Evolutionary conservation across 2,797 vertebrate species (phyloP).

Genomic region (Cryptoprocta ferox): DNA sequence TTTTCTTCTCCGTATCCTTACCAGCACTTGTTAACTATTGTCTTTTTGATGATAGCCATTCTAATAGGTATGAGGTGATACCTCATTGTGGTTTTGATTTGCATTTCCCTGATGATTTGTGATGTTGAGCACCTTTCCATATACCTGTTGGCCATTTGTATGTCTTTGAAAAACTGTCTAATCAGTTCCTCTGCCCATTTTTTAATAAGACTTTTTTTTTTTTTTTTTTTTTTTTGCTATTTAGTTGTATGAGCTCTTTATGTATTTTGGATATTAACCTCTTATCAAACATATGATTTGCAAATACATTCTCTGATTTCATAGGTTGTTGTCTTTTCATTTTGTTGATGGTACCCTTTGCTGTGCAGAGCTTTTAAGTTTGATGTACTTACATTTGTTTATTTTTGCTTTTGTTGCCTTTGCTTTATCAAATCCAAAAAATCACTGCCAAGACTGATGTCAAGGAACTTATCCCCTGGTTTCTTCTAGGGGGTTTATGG

Average conservation of each 20-base stretch:
- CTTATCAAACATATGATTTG: background rate
- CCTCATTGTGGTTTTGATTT: background rate
- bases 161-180: background rate
- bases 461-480: background rate
- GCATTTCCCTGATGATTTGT: background rate
- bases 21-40: background rate
- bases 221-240: background rate
- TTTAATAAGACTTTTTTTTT: background rate
- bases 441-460: background rate
- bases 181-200: background rate
- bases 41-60: background rate
- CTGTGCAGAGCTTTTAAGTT: background rate
- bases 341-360: background rate
- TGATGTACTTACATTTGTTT: background rate
- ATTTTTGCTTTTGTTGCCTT: background rate
- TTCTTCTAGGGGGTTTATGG: background rate
- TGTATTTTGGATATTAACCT: background rate
- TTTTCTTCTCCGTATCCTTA: background rate
- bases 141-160: background rate
- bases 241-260: background rate
- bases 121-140: background rate
- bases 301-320: background rate
- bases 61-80: background rate
- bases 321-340: background rate
- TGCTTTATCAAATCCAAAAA: background rate